phyloP scores from a whole-genome alignment of 2,888 invertebrate genomes.

The Dascillus cervinus region DNA sequence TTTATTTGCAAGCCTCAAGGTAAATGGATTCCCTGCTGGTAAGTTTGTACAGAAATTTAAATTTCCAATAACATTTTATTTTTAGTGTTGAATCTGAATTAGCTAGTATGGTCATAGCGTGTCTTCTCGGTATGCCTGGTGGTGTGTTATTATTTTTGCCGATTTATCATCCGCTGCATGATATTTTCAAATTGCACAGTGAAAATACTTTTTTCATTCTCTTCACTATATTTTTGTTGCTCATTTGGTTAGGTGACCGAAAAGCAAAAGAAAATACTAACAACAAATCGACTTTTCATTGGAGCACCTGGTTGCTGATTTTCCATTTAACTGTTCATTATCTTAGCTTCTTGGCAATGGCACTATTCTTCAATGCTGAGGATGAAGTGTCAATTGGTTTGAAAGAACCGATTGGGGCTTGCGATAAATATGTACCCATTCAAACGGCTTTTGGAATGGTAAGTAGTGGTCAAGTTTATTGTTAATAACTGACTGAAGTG shows the following conservation, averaged over 20 bases:
- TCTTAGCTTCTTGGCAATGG: constrained; percentile 52
- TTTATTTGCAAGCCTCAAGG: constrained; percentile 47
- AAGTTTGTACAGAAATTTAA: constrained; percentile 23
- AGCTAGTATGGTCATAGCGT: constrained; percentile 49
- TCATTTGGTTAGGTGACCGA: constrained; percentile 56
- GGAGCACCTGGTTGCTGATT: constrained; percentile 38
- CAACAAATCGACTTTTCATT: constrained; percentile 20
- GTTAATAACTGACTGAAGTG: constrained; percentile 1
- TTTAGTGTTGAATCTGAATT: constrained; percentile 48
- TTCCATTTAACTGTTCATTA: constrained; percentile 56
- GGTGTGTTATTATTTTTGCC: constrained; percentile 65
- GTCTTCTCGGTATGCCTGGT: constrained; percentile 61
- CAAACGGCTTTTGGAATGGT: constrained; percentile 63
- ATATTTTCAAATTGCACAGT: constrained; percentile 57
- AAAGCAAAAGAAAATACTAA: constrained; percentile 29
- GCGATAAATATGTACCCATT: constrained; percentile 52
- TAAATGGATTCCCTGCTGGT: constrained; percentile 54
- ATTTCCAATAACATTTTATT: constrained; percentile 9
- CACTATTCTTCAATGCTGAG: constrained; percentile 59
- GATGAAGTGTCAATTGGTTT: constrained; percentile 60
- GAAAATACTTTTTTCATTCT: constrained; percentile 65
- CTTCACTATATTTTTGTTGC: constrained; percentile 50
- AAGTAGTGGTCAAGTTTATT: constrained; percentile 30
- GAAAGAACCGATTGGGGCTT: constrained; percentile 69
- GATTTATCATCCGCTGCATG: constrained; percentile 72